Base-by-base conservation (phyloP, 2,113 vertebrate genomes). In the Syrrhaptes paradoxus region DNA sequence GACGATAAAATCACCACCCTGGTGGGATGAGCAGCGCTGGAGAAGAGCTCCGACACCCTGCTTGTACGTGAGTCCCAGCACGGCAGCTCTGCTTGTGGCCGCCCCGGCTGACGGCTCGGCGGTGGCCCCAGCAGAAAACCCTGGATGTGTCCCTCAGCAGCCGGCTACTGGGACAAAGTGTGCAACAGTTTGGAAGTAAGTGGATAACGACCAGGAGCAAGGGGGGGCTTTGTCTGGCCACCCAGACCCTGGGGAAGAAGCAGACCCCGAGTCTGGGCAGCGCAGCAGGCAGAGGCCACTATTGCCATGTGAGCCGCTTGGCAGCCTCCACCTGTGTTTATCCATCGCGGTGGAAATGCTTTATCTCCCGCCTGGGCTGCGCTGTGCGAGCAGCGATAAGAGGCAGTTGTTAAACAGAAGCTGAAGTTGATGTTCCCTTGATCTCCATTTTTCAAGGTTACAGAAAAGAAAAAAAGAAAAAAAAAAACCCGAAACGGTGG, bases 171-270 rank as follows among this genome's bases (percentile, higher is more conserved):
- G 65, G 41, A 84, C 85, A 83, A 88, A 92, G 78, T 1, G 17
- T 78, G 85, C 85, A 78, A 17, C 45, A 49, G 59, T 36, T 78
- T 84, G 90, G 85, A 88, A 93, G 15, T 84, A 78, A 93, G 66
- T 54, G 79, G 46, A 59, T 83, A 54, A 59, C n/a, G 65, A 66
- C 62, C 1, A 13, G 25, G 67, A 59, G 75, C 52, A 13, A 41
- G 68, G 49, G 45, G 38, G 34, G 36, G 57, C 14, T 75, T 31
- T 54, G 9, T 28, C 22, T 1, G 0, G 43, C 82, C 4, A 0
- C 52, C 26, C 2, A 3, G 78, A 61, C 38, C 32, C 31, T 45
- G 11, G 75, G 49, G 57, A 58, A 58, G 70, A 36, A 81, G 57
- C 32, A 19, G 28, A 52, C 14, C 43, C n/a, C 1, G 1, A 81